Base-by-base conservation (phyloP, 2,113 vertebrate genomes). In the Pitta sordida region DNA sequence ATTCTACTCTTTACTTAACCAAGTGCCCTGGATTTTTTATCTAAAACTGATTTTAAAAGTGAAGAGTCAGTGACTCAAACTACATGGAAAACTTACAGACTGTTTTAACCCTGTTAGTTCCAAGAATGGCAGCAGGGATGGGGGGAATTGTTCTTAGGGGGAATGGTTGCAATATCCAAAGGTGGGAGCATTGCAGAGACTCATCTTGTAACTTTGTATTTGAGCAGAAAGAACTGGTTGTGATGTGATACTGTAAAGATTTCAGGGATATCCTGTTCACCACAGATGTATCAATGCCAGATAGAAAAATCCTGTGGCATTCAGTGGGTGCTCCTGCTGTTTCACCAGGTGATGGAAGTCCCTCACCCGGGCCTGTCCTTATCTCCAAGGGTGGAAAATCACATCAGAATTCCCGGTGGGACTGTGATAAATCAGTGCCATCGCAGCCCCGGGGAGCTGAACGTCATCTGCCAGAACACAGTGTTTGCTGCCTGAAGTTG, bases 401-500 rank as follows among this genome's bases (percentile, higher is more conserved):
- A 2, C 63, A 36, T 80, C 23, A 4, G 64, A 26, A 9, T 44
- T 52, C n/a, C 60, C 48, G 43, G 52, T 55, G 65, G 43, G 71
- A 36, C 64, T 88, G 43, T 80, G 41, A 36, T 77, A 74, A 94
- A 88, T 95, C 71, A 63, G 26, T 13, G 39, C 46, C 62, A 63
- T 36, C 4, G 1, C 2, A 8, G 23, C n/a, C 59, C 52, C 58
- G 52, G 73, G 16, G 52, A 82, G 37, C 53, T 64, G 41, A 19
- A 6, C 64, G 60, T 53, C 22, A 7, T 36, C 75, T 73, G 26
- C 46, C 52, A 51, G 91, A 52, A 26, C 7, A 2, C 5, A 2
- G 12, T 17, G 5, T n/a, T 65, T 74, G 37, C 83, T 67, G 36
- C 9, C 34, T 46, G 30, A 26, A 68, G 27, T n/a, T n/a, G n/a